Conservation (phyloP, 2,888 invertebrate genomes). For the Hydropsyche betteni region DNA sequence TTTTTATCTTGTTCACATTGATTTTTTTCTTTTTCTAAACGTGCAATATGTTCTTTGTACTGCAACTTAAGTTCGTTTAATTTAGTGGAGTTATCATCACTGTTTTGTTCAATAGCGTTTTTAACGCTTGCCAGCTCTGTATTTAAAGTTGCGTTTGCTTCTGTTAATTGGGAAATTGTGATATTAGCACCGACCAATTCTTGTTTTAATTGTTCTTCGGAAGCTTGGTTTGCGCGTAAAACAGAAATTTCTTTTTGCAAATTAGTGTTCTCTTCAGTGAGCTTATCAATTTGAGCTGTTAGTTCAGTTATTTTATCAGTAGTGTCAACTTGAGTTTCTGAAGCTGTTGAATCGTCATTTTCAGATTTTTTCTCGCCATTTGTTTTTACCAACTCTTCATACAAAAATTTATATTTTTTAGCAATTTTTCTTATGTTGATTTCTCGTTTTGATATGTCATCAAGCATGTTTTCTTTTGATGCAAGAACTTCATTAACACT, state of each 20-base stretch:
- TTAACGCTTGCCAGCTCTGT: constrained; percentile 68
- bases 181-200: constrained; percentile 78
- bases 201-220: constrained; percentile 72
- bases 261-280: constrained; percentile 70
- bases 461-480: constrained; percentile 72
- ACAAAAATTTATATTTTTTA: constrained; percentile 89
- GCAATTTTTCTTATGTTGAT: constrained; percentile 85
- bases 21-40: constrained; percentile 76
- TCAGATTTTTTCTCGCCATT: constrained; percentile 66
- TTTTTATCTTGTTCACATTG: constrained; percentile 69
- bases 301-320: constrained; percentile 60
- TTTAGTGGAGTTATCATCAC: constrained; percentile 66
- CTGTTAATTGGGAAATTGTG: constrained; percentile 76
- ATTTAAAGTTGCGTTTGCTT: constrained; percentile 70
- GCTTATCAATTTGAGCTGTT: constrained; percentile 60
- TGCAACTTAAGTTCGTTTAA: constrained; percentile 73
- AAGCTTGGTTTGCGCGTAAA: constrained; percentile 66
- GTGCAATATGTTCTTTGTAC: constrained; percentile 73
- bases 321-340: constrained; percentile 54
- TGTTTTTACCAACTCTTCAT: constrained; percentile 76
- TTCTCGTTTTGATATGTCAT: constrained; percentile 75
- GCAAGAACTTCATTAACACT: constrained; percentile 74
- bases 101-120: constrained; percentile 59
- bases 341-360: constrained; percentile 65
- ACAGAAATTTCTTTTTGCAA: constrained; percentile 73